Evolutionary conservation across 1,140 invertebrate genomes (phyloP), one percentile per base, ranked within the genome.

Genomic region (Mycetomoellerius zeteki): DNA sequence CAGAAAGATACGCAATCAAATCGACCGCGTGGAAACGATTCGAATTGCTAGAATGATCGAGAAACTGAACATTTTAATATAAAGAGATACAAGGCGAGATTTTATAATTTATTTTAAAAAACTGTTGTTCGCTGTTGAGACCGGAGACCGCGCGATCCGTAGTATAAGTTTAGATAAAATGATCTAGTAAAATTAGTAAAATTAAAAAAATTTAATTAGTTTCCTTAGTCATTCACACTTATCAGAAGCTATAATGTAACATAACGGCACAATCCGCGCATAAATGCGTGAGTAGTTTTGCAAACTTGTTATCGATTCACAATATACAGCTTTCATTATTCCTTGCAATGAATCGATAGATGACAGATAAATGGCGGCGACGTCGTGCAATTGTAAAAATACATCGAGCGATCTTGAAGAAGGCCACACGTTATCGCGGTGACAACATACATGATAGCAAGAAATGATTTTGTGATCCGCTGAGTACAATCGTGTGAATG

Each of bases 331-430:
- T 14, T 69, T 43, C 50, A 56, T 81, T 81, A 43, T 72, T 56
- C 12, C 21, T 81, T 52, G 3, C 16, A 47, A 80, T 65, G 19
- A 67, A 72, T 58, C 65, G 78, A 81, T 81, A 33, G 30, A 43
- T 43, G 50, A 72, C 78, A 43, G 65, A 88, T 85, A 89, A 87
- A 77, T 37, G 12, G 10, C 19, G 33, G 27, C 78, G n/a, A 43
- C 27, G 47, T 71, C 47, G n/a, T 21, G 52, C 80, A 58, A 52
- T 85, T 85, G 54, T 80, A 85, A 89, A 89, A 80, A 80, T 89
- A 88, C n/a, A 50, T 30, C 33, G 19, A 21, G 30, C 50, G 76
- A 82, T 86, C 81, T 89, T 86, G 69, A 82, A 77, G 71, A 50
- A n/a, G 27, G 56, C 19, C 24, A 30, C 62, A n/a, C 62, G 82